Evolutionary conservation across 2,797 vertebrate genomes (phyloP).

Genomic region (Anguilla pacifica): DNA sequence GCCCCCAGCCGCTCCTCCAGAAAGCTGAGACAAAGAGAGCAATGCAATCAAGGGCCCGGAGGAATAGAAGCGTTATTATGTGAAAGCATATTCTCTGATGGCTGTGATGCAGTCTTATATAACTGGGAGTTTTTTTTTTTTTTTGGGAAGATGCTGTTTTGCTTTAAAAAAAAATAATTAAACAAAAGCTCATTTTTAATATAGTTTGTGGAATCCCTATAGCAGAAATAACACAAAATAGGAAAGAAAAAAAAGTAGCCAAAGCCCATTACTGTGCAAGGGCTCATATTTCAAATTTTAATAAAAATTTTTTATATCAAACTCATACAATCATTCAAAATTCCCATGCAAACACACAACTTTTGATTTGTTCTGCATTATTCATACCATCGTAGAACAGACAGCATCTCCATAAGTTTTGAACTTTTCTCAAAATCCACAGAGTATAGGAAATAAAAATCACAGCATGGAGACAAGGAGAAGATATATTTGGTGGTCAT

Average conservation of each 20-base stretch:
- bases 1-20: constrained; percentile 76
- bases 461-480: neutral
- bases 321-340: neutral
- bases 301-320: too few relatives aligned
- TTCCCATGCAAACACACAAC: neutral
- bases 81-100: neutral
- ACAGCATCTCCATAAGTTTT: neutral
- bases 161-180: too few relatives aligned
- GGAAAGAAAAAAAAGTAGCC: neutral
- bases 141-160: neutral
- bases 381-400: neutral
- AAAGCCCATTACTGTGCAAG: neutral
- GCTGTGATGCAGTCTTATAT: neutral
- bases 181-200: neutral
- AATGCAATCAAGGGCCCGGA: neutral
- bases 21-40: constrained; percentile 60
- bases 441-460: neutral
- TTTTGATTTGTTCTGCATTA: neutral
- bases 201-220: neutral
- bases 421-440: neutral
- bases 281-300: neutral
- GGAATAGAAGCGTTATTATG: neutral
- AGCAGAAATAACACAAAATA: neutral
- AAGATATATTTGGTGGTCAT: neutral
- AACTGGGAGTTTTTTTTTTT: neutral